These are phyloP conservation scores for Apis florea DNA, from an alignment of 1,140 invertebrate species.

Conservation along the genomic window DNA sequence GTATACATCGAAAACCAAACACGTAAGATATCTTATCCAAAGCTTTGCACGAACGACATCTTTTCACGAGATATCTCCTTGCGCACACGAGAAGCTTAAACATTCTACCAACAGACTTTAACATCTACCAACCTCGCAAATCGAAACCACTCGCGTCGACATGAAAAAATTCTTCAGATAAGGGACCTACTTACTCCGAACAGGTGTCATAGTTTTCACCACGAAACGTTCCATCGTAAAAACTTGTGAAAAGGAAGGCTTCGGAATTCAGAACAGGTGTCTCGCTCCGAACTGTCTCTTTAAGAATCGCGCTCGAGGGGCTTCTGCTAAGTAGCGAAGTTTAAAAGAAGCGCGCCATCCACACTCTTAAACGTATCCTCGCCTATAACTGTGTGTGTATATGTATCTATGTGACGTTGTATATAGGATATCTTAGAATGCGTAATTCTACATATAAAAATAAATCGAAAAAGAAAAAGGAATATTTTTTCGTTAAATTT, in stretches of 20 bases:
- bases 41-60: no score
- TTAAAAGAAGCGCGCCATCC: conserved; percentile 9
- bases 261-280: conserved; percentile 3
- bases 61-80: not conserved
- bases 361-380: not conserved
- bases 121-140: not conserved
- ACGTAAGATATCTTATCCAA: no score
- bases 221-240: no score
- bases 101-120: not conserved
- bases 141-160: not conserved
- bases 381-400: not conserved
- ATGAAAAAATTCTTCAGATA: not conserved
- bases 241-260: not conserved
- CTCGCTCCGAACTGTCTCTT: not conserved
- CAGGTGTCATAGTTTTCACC: conserved; percentile 5
- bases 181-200: not conserved
- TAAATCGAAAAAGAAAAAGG: not conserved
- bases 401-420: not conserved
- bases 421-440: not conserved
- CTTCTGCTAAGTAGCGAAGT: conserved; percentile 18
- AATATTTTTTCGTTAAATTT: no score
- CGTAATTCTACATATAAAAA: not conserved
- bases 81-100: not conserved
- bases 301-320: conserved; percentile 23
- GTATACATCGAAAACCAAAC: no score